A percentile compares a stretch with the other conserved stretches of the same genome.
Evolutionary conservation across 2,888 invertebrate genomes (phyloP).

Genomic region (Rhingia rostrata): DNA sequence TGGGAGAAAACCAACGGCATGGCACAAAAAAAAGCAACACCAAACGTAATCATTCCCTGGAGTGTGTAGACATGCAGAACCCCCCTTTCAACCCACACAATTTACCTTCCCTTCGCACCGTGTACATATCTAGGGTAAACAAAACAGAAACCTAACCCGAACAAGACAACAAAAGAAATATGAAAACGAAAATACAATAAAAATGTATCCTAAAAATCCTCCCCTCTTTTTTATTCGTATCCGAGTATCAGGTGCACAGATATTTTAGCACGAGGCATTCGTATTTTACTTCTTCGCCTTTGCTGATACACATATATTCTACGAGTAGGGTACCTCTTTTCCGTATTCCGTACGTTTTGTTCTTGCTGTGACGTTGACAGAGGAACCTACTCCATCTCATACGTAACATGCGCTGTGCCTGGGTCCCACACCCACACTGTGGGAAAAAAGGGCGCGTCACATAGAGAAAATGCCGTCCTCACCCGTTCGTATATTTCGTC

Average conservation of each 20-base stretch:
- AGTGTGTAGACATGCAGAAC: neutral
- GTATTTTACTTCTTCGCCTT: slow-evolving; percentile 14
- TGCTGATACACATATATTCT: neutral
- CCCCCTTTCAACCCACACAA: slow-evolving; percentile 1
- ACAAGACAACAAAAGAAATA: slow-evolving; percentile 6
- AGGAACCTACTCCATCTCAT: slow-evolving; percentile 34
- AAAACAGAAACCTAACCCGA: too few relatives aligned
- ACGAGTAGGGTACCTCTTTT: slow-evolving; percentile 29
- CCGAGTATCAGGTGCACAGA: slow-evolving; percentile 67
- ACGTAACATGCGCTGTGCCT: slow-evolving; percentile 41
- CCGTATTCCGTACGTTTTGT: slow-evolving; percentile 1
- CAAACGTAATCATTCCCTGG: neutral
- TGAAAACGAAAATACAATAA: slow-evolving; percentile 15
- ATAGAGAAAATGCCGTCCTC: neutral
- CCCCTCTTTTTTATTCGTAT: slow-evolving; percentile 72
- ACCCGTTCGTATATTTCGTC: neutral
- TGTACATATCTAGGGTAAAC: too few relatives aligned
- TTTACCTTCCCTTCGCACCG: neutral
- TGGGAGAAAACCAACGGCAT: neutral
- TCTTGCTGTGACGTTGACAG: slow-evolving; percentile 41
- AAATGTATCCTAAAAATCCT: slow-evolving; percentile 62
- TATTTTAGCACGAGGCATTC: slow-evolving; percentile 44
- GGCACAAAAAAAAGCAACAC: neutral
- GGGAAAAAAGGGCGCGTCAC: neutral
- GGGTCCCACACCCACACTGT: neutral